Evolutionary conservation across 2,888 invertebrate species (phyloP).

Genomic region (Napeogenes inachia): DNA sequence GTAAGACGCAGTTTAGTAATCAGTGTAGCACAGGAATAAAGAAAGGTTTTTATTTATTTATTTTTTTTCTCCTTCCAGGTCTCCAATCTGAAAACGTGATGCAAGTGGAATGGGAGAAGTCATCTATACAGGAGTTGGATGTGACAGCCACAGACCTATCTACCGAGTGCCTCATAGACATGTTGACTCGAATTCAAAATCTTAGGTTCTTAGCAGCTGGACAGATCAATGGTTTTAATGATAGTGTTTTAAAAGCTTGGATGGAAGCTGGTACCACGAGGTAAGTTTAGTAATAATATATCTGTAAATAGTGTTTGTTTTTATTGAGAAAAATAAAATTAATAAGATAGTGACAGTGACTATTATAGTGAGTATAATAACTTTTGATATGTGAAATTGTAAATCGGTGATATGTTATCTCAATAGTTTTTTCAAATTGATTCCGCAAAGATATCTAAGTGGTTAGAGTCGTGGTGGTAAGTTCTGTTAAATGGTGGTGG

Average conservation of each 20-base stretch:
- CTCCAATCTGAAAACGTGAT: slow-evolving; percentile 94
- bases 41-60: not conserved
- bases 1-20: no score
- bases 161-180: slow-evolving; percentile 94
- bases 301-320: no score
- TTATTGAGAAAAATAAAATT: no score
- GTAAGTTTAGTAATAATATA: slow-evolving; percentile 40
- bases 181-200: slow-evolving; percentile 91
- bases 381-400: no score
- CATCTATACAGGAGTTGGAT: slow-evolving; percentile 94
- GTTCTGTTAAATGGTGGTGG: not conserved
- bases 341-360: no score
- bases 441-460: no score
- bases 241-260: slow-evolving; percentile 94
- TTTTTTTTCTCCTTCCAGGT: slow-evolving; percentile 68
- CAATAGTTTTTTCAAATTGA: no score
- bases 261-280: slow-evolving; percentile 89
- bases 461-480: no score
- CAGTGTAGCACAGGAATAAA: no score
- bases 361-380: no score
- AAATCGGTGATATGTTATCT: no score
- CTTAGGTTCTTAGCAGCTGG: slow-evolving; percentile 95
- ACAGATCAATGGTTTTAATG: slow-evolving; percentile 98
- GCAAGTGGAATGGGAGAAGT: slow-evolving; percentile 99
- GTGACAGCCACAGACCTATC: slow-evolving; percentile 97